Percentiles rank a stretch among this genome's conserved stretches.
phyloP scores from a whole-genome alignment of 2,888 invertebrate species.

The Steinernema hermaphroditum region DNA sequence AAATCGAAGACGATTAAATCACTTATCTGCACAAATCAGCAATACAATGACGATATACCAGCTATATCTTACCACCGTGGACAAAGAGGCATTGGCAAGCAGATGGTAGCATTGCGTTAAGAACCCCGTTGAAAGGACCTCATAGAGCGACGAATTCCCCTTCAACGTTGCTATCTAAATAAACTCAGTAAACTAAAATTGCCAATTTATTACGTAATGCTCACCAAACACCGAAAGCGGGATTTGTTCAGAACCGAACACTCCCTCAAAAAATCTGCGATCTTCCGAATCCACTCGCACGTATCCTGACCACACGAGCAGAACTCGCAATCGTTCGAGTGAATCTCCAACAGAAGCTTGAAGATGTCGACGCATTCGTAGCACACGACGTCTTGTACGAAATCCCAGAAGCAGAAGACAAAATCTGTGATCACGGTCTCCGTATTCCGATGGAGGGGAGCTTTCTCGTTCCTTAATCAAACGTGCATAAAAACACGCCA shows the following conservation, averaged over 20 bases:
- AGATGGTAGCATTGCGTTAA: not conserved
- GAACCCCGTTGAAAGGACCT: not conserved
- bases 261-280: not conserved
- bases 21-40: not conserved
- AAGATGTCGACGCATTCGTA: slow-evolving; percentile 49
- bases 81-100: not conserved
- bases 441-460: not conserved
- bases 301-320: slow-evolving; percentile 21
- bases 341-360: slow-evolving; percentile 39
- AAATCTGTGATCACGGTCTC: not conserved
- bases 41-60: too few species aligned
- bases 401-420: slow-evolving; percentile 44
- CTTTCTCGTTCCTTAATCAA: not conserved
- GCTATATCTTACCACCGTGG: slow-evolving; percentile 20
- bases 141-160: not conserved
- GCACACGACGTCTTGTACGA: slow-evolving; percentile 46
- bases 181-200: too few species aligned
- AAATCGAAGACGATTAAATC: slow-evolving; percentile 7
- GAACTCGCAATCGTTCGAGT: slow-evolving; percentile 36
- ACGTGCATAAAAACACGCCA: not conserved
- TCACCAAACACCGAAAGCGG: not conserved
- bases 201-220: too few species aligned
- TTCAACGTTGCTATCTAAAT: too few species aligned
- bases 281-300: not conserved
- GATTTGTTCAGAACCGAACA: slow-evolving; percentile 1